Evolutionary conservation across 1,140 invertebrate species (phyloP).

Genomic region (Tetramorium alpestre): DNA sequence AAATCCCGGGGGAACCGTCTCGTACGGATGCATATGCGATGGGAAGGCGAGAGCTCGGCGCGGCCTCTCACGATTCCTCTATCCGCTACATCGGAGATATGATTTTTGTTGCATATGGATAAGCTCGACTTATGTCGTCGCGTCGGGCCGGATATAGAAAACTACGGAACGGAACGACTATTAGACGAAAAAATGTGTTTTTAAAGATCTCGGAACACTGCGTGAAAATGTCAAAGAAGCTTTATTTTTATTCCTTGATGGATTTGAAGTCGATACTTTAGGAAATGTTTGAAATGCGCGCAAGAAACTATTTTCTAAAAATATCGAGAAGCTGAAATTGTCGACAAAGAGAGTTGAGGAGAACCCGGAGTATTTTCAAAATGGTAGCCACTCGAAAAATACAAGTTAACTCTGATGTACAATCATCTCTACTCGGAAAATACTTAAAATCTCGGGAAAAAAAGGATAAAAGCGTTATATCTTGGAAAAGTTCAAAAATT

Average conservation of each 20-base stretch:
- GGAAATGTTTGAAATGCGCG: not conserved
- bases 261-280: not conserved
- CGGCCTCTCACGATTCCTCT: constrained; percentile 32
- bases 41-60: constrained; percentile 9
- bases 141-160: constrained; percentile 25
- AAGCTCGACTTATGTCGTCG: constrained; percentile 33
- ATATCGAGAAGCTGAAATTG: not conserved
- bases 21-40: constrained; percentile 25
- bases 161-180: not conserved
- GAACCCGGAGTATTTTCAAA: not conserved
- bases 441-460: not conserved
- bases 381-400: not conserved
- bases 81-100: constrained; percentile 37
- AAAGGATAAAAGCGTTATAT: not conserved
- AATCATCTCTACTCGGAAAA: not conserved
- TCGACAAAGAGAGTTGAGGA: not conserved
- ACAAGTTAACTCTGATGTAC: not conserved
- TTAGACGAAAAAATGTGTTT: not conserved
- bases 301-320: not conserved
- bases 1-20: constrained; percentile 17
- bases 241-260: not conserved
- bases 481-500: constrained; percentile 8
- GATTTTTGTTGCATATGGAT: constrained; percentile 52
- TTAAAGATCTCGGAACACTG: not conserved
- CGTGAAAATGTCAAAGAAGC: not conserved